Percentiles rank a stretch among this genome's conserved stretches.
phyloP scores from a whole-genome alignment of 2,797 vertebrate species.

The Onychomys arenicola region DNA sequence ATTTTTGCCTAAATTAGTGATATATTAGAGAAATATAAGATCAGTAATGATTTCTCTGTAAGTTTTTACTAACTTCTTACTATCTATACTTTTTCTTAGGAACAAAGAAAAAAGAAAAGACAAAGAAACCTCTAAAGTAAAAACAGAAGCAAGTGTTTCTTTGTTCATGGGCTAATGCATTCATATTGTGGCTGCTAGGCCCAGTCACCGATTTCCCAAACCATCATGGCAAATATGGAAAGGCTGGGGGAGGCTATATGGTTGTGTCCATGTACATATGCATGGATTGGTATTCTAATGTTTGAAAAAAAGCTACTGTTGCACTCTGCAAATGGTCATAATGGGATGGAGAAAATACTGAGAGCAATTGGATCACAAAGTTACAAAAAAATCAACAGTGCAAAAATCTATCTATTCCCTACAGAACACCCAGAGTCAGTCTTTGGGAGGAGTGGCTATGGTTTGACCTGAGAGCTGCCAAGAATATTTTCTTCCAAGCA shows the following conservation, averaged over 20 bases:
- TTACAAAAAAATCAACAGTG: slow-evolving; percentile 80
- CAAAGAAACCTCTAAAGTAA: background rate
- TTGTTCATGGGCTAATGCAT: background rate
- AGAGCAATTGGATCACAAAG: slow-evolving; percentile 83
- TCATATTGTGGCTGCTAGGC: slow-evolving; percentile 29
- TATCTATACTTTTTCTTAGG: background rate
- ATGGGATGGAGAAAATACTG: slow-evolving; percentile 83
- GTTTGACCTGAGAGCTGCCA: slow-evolving; percentile 86
- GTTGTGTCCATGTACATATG: too few relatives aligned
- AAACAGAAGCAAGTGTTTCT: background rate
- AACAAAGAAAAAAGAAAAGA: background rate
- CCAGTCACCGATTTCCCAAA: slow-evolving; percentile 55
- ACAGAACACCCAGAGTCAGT: slow-evolving; percentile 81
- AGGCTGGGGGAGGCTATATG: slow-evolving; percentile 69
- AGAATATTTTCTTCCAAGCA: slow-evolving; percentile 84
- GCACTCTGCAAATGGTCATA: slow-evolving; percentile 74
- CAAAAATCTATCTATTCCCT: slow-evolving; percentile 83
- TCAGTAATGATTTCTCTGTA: background rate
- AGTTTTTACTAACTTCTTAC: background rate
- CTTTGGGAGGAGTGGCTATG: slow-evolving; percentile 82
- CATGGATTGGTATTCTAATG: slow-evolving; percentile 61
- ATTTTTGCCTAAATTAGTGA: background rate
- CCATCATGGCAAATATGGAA: slow-evolving; percentile 53
- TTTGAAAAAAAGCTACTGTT: slow-evolving; percentile 78
- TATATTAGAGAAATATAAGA: background rate